Conservation (phyloP, 2,113 vertebrate species). For the Dolichotis patagonum region DNA sequence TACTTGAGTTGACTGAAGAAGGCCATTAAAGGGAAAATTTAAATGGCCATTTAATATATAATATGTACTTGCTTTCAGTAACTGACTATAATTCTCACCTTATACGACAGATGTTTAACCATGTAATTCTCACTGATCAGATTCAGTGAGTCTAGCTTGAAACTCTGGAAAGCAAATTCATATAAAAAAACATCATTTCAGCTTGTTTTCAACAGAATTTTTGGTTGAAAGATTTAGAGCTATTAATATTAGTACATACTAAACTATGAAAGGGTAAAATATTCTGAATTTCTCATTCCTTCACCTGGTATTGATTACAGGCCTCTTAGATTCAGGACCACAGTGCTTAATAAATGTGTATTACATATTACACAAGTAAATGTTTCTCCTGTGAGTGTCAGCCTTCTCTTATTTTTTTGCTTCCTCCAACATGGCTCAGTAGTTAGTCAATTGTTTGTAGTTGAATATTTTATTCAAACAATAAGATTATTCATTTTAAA, state of each 20-base stretch:
- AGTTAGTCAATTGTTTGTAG: not conserved
- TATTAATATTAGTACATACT: not conserved
- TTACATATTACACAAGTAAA: not conserved
- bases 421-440: not conserved
- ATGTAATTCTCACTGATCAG: not conserved
- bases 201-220: not conserved
- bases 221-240: not conserved
- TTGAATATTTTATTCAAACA: not conserved
- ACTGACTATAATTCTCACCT: not conserved
- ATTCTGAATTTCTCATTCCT: not conserved
- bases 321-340: fast-evolving
- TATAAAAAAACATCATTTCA: not conserved
- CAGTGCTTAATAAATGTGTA: not conserved
- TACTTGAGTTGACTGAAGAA: not conserved
- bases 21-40: not conserved
- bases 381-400: not conserved
- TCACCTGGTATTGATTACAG: not conserved
- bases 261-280: not conserved
- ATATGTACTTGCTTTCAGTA: not conserved
- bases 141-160: not conserved
- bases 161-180: not conserved
- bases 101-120: not conserved
- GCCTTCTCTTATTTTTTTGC: not conserved
- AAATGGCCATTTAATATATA: not conserved
- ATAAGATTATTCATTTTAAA: conserved; percentile 2